Conservation (phyloP, 1,140 invertebrate genomes). For the Drosophila obscura region DNA sequence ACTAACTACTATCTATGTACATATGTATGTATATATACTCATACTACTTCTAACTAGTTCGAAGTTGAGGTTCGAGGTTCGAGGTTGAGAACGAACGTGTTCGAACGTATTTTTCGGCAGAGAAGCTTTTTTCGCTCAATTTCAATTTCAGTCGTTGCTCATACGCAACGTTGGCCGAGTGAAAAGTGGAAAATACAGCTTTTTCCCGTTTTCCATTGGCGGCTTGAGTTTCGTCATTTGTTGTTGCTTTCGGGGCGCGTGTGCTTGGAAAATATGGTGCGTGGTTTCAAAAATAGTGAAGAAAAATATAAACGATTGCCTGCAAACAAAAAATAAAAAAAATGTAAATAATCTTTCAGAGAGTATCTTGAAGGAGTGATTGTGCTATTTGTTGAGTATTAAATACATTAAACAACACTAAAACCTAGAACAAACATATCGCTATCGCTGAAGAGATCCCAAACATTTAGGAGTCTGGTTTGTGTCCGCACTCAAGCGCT, state of each 20-base stretch:
- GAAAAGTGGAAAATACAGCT: constrained; percentile 1
- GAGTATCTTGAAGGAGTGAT: constrained; percentile 18
- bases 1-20: too few relatives aligned
- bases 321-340: background rate
- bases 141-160: constrained; percentile 66
- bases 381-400: constrained; percentile 25
- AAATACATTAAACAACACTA: constrained; percentile 25
- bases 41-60: constrained; percentile 19
- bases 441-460: background rate
- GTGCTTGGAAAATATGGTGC: constrained; percentile 20
- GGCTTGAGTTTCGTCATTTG: background rate
- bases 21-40: too few relatives aligned
- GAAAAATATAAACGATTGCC: background rate
- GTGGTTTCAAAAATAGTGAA: constrained; percentile 35
- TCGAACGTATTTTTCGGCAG: constrained; percentile 26
- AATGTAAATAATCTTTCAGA: constrained; percentile 24
- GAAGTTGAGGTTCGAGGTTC: constrained; percentile 21
- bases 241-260: constrained; percentile 26
- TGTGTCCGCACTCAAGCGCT: background rate
- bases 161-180: constrained; percentile 72
- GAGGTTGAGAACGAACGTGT: constrained; percentile 43
- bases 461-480: constrained; percentile 15
- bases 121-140: constrained; percentile 21
- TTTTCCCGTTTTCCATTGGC: too few relatives aligned
- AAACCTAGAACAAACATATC: constrained; percentile 34